Base-by-base conservation (phyloP, 64 coral and sea anemone species). In the Actinia tenebrosa region DNA sequence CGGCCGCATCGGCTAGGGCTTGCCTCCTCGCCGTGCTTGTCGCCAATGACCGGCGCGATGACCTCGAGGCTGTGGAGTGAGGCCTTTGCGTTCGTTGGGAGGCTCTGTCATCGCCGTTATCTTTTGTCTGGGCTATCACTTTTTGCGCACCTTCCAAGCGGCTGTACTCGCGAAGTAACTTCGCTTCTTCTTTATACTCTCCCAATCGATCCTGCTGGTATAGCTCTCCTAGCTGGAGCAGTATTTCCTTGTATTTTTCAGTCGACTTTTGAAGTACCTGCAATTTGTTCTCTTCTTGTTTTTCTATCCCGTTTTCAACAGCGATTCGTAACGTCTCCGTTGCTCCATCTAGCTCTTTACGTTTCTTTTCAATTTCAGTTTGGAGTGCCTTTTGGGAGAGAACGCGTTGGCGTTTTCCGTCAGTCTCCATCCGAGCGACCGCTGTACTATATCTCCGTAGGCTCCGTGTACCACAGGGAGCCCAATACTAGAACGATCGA, bases 1-100 rank as follows among this genome's bases (percentile, higher is more conserved):
- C 71, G 3, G 87, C 87, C 23, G 87, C 87, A 61, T 88, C 87
- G 3, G 87, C 87, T 55, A 88, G 44, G 45, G 71, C 55, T 78
- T 45, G 25, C 44, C 44, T 30, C 44, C 75, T 78, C 75, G 44
- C 26, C 44, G 44, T 78, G 75, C 75, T 78, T 78, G 75, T 42
- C 75, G 75, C 25, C 44, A 45, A 30, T 17, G 75, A 78, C 26
- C 25, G 26, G 75, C 75, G 75, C 17, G 75, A 78, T 78, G 75
- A 30, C 18, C 63, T 87, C 44, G 30, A 44, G 15, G 77, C 77
- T 50, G 77, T 80, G 60, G 60, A 63, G 16, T 63, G 14, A 19
- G 60, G 60, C 19, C 17, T 63, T 63, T 63, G 60, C 60, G 60
- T 16, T 63, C 60, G 60, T 16, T 63, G 60, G 60, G 60, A 63